Base-by-base conservation (phyloP, 2,888 invertebrate genomes). In the Xanthostigma xanthostigma region DNA sequence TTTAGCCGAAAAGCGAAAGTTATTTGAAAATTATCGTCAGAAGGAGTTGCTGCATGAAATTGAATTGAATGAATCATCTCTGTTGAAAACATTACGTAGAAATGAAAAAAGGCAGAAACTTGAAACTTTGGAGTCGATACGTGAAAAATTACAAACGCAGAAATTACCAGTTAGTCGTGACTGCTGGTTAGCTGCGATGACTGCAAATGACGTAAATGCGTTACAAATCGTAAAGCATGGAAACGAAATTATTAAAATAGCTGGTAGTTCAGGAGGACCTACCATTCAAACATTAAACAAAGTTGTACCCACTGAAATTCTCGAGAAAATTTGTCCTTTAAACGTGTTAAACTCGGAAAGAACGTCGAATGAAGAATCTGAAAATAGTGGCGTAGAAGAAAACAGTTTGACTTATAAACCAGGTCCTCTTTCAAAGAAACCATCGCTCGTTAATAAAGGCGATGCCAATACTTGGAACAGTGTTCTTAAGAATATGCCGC, bases 351-450 rank as follows among this genome's bases (percentile, higher is more conserved):
- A 27, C 3, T 27, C 27, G 6, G 27, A 27, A 27, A 27, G 3
- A 27, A 27, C 27, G 2, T 36, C 17, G n/a, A 36, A 45, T 10
- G 8, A 34, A 38, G 27, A 45, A 14, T 36, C 10, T 14, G 17
- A 35, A 17, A 37, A 45, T 37, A 14, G 45, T 14, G 4, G 37
- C 27, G 10, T 27, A 45, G 35, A 12, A 14, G 12, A 44, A 33
- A 36, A 11, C 13, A 13, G 14, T 12, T 44, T 12, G 9, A 44
- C 35, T 56, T 75, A 77, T 59, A 74, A 69, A 57, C 74, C 78
- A 3, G 78, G 77, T 0, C 78, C 78, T 4, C 60, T 78, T 42
- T 62, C 64, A 46, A 72, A 64, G 57, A 77, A 77, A 61, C 61
- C 58, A 44, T 49, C 58, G 46, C 62, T 75, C 33, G 73, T 71